Base-by-base conservation (phyloP, 1,140 invertebrate genomes). In the Apis dorsata region DNA sequence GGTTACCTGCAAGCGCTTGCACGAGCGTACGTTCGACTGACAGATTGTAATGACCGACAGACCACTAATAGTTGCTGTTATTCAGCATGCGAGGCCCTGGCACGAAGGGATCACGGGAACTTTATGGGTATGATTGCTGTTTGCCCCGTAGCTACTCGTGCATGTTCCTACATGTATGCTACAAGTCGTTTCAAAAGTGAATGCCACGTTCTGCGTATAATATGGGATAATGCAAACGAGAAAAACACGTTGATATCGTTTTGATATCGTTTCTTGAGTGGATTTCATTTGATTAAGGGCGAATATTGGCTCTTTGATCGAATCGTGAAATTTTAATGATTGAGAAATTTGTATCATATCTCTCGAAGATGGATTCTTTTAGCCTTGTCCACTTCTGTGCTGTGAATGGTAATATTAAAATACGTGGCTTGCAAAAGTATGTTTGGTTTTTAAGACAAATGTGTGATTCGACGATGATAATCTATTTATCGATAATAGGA, bases 21-120 rank as follows among this genome's bases (percentile, higher is more conserved):
- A 83, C 59, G 81, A 79, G 59, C 24, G 21, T 51, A 28, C 53
- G 49, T 71, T 87, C 73, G 68, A 74, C 77, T 69, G 76, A 83
- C 70, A 65, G 81, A 63, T 81, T 66, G 70, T 76, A 87, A 84
- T 75, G 78, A 87, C 44, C 77, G 78, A 80, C 73, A 59, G 49
- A 51, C 71, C 71, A 62, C 77, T 87, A 87, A 87, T 86, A 87
- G 73, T 86, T 63, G 77, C 65, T 85, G 84, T 84, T 87, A 87
- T 81, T 84, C 70, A 69, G 75, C 85, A 87, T 87, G 85, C 85
- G 57, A 84, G 63, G 69, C 63, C 21, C 53, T 65, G 65, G 77
- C 86, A 81, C 85, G 86, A 87, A 87, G 85, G 60, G 74, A 86
- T 81, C 78, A 77, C 74, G 60, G 74, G 82, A 84, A 87, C 70